phyloP scores from a whole-genome alignment of 2,888 invertebrate genomes.

The Acanthosepion lycidas region DNA sequence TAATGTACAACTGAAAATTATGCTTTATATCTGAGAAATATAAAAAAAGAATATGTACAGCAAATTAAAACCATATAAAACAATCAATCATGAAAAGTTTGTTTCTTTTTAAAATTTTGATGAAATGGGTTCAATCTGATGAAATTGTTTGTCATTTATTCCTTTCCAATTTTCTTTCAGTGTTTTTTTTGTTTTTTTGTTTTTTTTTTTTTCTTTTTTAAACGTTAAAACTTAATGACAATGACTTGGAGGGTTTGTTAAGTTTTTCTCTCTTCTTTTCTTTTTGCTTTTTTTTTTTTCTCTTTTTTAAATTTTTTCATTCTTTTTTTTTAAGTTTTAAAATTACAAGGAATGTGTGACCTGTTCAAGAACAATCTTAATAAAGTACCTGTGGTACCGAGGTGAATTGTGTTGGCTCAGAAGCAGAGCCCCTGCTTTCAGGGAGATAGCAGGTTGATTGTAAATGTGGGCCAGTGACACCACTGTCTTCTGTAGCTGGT shows the following conservation, averaged over 20 bases:
- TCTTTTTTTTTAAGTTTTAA: not conserved
- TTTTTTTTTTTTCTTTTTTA: not conserved
- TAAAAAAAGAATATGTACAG: constrained; percentile 33
- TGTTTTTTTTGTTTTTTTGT: not conserved
- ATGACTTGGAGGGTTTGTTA: constrained; percentile 33
- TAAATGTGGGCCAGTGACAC: not conserved
- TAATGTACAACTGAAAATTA: constrained; percentile 33
- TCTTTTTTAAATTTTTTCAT: not conserved
- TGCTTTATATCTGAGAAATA: constrained; percentile 33
- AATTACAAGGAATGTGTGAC: constrained; percentile 24
- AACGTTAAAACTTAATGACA: constrained; percentile 23
- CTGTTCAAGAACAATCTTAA: constrained; percentile 33
- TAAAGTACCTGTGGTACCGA: constrained; percentile 1
- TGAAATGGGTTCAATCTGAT: constrained; percentile 33
- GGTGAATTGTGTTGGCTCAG: not conserved
- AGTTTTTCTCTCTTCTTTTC: not conserved
- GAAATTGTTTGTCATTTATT: not conserved
- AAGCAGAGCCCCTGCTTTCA: constrained; percentile 6
- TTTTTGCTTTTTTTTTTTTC: not conserved
- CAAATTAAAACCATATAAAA: constrained; percentile 33
- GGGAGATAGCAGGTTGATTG: constrained; percentile 6
- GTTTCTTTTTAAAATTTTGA: not conserved
- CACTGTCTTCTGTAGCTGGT: constrained; percentile 22
- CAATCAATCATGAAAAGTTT: constrained; percentile 33
- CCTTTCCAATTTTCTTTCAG: not conserved